Percentiles rank a stretch among this genome's conserved stretches.
These are phyloP conservation scores for Diarsia mendica DNA, from an alignment of 2,888 invertebrate species.

Conservation along the genomic window DNA sequence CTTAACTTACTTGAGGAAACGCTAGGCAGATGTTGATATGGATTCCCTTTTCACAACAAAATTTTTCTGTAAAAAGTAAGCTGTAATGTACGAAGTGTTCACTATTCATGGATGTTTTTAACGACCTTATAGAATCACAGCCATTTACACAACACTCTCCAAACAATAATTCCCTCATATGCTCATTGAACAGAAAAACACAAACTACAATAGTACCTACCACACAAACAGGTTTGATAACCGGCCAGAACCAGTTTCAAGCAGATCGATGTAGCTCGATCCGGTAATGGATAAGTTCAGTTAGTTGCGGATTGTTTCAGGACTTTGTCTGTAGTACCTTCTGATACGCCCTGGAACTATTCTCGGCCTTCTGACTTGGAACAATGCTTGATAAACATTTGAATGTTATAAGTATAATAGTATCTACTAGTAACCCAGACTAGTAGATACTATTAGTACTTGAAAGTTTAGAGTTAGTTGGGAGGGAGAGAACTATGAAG, in stretches of 20 bases:
- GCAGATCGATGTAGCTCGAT: conserved; percentile 74
- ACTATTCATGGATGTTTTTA: not conserved
- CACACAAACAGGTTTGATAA: conserved; percentile 55
- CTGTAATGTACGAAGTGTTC: not conserved
- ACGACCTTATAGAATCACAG: not conserved
- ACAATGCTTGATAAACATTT: conserved; percentile 53
- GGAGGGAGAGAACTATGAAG: conserved; percentile 5
- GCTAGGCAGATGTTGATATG: not conserved
- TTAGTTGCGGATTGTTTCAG: conserved; percentile 73
- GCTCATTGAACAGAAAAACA: conserved; percentile 37
- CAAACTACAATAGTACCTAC: conserved; percentile 42
- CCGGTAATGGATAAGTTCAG: conserved; percentile 78
- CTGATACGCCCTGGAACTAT: conserved; percentile 62
- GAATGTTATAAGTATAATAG: conserved; percentile 30
- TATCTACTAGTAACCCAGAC: no score
- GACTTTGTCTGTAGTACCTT: conserved; percentile 66
- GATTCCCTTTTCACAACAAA: not conserved
- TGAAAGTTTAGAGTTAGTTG: conserved; percentile 15
- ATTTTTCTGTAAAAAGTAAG: not conserved
- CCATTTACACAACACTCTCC: not conserved
- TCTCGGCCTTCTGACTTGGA: conserved; percentile 66
- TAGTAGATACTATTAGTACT: no score
- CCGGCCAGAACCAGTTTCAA: conserved; percentile 47
- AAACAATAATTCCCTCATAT: not conserved
- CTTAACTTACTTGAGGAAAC: not conserved